Base-by-base conservation (phyloP, 1,140 invertebrate genomes). In the Pogonognathellus flavescens region DNA sequence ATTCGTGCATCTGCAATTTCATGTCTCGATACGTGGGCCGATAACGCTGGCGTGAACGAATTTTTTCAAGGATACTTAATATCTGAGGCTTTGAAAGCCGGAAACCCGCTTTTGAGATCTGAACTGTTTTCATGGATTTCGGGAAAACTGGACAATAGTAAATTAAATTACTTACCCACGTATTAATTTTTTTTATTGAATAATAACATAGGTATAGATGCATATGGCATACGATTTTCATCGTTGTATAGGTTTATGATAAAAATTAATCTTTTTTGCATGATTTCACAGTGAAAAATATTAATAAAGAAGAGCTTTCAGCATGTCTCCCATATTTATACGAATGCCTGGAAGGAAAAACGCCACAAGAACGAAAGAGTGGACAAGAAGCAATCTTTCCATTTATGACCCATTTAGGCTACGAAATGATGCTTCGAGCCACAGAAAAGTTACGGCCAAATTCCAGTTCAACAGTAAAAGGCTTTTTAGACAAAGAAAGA, bases 371-470 rank as follows among this genome's bases (percentile, higher is more conserved):
- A 1, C 92, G 97, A n/a, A 98, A 97, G 90, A 96, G 95, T 89
- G 95, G 96, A n/a, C 94, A 95, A 85, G 97, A 98, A 89, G 95
- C 95, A 72, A 93, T 98, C 22, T 90, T 98, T 31, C 96, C 96
- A 11, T 94, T 97, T 87, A 98, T 98, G 97, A 94, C 97, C 85
- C 97, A 98, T 91, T 91, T 97, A 1, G 96, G 97, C 8, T 98
- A 95, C 89, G 96, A 97, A 66, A 87, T 92, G 0, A 96, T 98
- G 94, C 90, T 93, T 7, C 94, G 94, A 85, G 94, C 94, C 53
- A 92, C 95, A 10, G 95, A 95, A 88, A 97, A 96, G 90, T 90
- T 97, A 1, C 97, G 97, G 93, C 96, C 96, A 31, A 95, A 94
- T 10, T 97, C 96, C 0, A 96, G 96, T 89, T 93, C 93, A 59